Percentiles rank a stretch among this genome's conserved stretches.
Evolutionary conservation across 92 coral and sea anemone genomes (phyloP).

Genomic region (Parazoanthus darwini): DNA sequence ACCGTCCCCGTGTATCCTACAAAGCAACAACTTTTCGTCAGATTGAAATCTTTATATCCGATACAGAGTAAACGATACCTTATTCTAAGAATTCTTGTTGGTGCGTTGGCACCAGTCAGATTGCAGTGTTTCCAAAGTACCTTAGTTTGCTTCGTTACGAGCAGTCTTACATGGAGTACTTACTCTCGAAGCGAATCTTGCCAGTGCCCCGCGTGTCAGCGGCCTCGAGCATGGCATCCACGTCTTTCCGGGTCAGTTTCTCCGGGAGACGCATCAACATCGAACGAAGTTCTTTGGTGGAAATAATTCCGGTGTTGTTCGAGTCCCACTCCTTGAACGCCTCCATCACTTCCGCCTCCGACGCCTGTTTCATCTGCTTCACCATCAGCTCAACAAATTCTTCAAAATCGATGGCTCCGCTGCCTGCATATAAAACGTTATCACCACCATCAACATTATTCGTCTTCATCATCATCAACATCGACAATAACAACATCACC

Average conservation of each 20-base stretch:
- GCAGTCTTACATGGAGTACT: background rate
- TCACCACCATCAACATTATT: background rate
- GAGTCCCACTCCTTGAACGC: conserved; percentile 75
- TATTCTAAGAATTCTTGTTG: background rate
- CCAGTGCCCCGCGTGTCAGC: conserved; percentile 73
- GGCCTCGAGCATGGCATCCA: conserved; percentile 62
- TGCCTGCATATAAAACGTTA: conserved; percentile 49
- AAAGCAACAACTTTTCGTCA: too few species aligned
- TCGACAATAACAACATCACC: background rate
- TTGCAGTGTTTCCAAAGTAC: background rate
- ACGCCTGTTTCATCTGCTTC: conserved; percentile 68
- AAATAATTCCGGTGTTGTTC: conserved; percentile 62
- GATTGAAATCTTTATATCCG: too few species aligned
- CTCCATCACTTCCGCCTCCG: conserved; percentile 74
- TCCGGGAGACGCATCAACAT: conserved; percentile 75
- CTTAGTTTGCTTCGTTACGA: background rate
- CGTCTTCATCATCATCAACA: background rate
- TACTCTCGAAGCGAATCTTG: conserved; percentile 72
- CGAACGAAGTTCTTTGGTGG: conserved; percentile 69
- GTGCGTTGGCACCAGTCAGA: background rate
- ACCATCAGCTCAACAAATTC: conserved; percentile 84
- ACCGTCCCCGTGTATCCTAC: too few species aligned
- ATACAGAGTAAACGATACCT: too few species aligned
- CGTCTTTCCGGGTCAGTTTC: conserved; percentile 64
- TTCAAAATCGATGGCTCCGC: conserved; percentile 84